phyloP scores from a whole-genome alignment of 2,113 vertebrate species.

The Ictalurus furcatus region DNA sequence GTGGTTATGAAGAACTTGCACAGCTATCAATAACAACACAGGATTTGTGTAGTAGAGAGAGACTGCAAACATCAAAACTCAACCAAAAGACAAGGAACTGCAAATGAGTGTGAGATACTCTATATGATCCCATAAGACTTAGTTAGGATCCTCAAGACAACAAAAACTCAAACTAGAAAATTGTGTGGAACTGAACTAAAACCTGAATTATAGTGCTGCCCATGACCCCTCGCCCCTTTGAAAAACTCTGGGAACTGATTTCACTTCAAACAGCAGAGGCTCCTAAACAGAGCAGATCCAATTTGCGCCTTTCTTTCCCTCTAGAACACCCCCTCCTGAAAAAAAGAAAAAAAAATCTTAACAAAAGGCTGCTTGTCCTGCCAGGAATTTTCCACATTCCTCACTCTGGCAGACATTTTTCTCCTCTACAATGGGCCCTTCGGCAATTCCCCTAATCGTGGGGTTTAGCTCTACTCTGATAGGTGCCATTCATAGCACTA shows the following conservation, averaged over 20 bases:
- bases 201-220: constrained; percentile 55
- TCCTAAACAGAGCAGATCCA: constrained; percentile 78
- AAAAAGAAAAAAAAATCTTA: constrained; percentile 68
- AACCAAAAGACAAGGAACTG: constrained; percentile 17
- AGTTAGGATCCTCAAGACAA: constrained; percentile 38
- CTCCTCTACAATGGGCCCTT: constrained; percentile 91
- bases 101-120: constrained; percentile 22
- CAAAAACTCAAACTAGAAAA: constrained; percentile 47
- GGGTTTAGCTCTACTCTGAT: constrained; percentile 88
- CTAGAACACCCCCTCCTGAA: constrained; percentile 74
- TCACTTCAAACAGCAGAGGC: constrained; percentile 86
- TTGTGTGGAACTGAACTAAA: constrained; percentile 55
- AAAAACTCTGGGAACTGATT: constrained; percentile 71
- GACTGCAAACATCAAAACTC: neutral
- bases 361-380: constrained; percentile 94
- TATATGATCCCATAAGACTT: constrained; percentile 12
- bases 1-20: constrained; percentile 25
- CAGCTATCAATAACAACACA: constrained; percentile 20
- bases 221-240: constrained; percentile 48
- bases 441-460: constrained; percentile 92
- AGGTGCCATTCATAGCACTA: constrained; percentile 90
- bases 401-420: constrained; percentile 93
- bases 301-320: constrained; percentile 91
- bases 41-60: constrained; percentile 6
- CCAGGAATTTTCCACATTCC: constrained; percentile 97